A percentile compares a stretch with the other conserved stretches of the same genome.
Evolutionary conservation across 2,888 invertebrate genomes (phyloP).

Genomic region (Amphipyra berbera): DNA sequence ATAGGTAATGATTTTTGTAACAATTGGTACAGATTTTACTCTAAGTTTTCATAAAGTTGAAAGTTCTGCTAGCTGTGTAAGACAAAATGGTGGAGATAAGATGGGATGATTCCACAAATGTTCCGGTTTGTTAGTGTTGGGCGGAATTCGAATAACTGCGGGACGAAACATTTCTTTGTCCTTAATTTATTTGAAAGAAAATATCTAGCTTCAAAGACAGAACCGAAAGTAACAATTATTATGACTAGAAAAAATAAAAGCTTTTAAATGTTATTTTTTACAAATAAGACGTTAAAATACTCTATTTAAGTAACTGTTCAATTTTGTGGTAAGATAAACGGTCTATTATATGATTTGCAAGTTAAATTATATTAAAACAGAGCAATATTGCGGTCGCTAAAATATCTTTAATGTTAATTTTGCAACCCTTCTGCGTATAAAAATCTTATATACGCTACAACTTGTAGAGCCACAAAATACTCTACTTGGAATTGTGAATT

Average conservation of each 20-base stretch:
- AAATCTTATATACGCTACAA: background rate
- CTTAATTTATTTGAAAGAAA: constrained; percentile 20
- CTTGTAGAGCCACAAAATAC: background rate
- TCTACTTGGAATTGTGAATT: background rate
- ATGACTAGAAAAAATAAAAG: constrained; percentile 30
- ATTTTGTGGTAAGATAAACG: constrained; percentile 14
- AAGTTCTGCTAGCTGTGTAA: constrained; percentile 13
- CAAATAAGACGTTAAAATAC: constrained; percentile 19
- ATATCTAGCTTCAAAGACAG: constrained; percentile 10
- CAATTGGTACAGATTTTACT: background rate
- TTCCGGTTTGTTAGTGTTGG: constrained; percentile 29
- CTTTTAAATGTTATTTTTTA: constrained; percentile 24
- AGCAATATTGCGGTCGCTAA: constrained; percentile 16
- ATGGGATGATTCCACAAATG: constrained; percentile 22
- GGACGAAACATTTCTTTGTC: constrained; percentile 28
- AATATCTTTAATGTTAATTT: constrained; percentile 1
- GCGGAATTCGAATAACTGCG: constrained; percentile 29
- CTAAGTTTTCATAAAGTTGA: constrained; percentile 8
- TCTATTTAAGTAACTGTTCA: constrained; percentile 13
- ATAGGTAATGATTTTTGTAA: background rate
- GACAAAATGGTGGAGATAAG: constrained; percentile 25
- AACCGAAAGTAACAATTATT: background rate
- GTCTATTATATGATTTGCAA: constrained; percentile 36
- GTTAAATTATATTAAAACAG: constrained; percentile 36
- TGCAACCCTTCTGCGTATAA: background rate